Conservation (phyloP, 2,113 vertebrate genomes). For the Mirounga angustirostris region DNA sequence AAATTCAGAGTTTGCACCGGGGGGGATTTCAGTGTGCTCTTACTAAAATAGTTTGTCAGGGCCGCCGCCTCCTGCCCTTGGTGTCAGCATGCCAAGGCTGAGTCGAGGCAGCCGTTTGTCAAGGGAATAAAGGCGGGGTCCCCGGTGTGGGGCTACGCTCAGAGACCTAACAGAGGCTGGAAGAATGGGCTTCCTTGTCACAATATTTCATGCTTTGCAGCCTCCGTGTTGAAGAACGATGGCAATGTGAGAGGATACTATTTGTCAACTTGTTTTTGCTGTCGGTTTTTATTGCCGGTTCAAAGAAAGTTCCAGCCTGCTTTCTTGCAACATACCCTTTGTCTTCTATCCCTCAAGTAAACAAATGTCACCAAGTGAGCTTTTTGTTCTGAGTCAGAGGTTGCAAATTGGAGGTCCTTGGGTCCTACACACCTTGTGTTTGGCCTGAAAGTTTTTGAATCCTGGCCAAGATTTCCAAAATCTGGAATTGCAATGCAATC, state of each 20-base stretch:
- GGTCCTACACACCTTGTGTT: fast-evolving
- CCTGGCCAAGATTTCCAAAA: not conserved
- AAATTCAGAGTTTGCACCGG: fast-evolving
- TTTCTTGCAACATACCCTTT: not conserved
- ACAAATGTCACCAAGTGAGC: not conserved
- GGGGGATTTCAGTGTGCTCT: not conserved
- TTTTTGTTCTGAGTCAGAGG: not conserved
- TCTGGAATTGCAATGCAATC: not conserved
- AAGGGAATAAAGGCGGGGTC: not conserved
- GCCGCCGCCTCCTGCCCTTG: not conserved
- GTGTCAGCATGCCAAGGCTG: not conserved
- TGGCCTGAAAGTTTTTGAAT: not conserved
- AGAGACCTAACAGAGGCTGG: slow-evolving; percentile 68
- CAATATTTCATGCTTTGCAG: slow-evolving; percentile 26
- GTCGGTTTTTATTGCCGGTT: slow-evolving; percentile 58
- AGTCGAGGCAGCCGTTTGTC: slow-evolving; percentile 16
- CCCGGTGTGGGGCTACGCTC: slow-evolving; percentile 30
- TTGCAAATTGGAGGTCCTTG: not conserved
- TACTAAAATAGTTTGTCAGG: not conserved
- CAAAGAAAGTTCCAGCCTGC: slow-evolving; percentile 50
- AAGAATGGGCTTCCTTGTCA: slow-evolving; percentile 58
- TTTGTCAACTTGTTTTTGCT: slow-evolving; percentile 39
- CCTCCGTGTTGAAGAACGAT: not conserved
- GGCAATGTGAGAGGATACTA: slow-evolving; percentile 16
- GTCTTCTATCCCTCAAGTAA: not conserved